Evolutionary conservation across 2,113 vertebrate species (phyloP).

Genomic region (Sturnus vulgaris): DNA sequence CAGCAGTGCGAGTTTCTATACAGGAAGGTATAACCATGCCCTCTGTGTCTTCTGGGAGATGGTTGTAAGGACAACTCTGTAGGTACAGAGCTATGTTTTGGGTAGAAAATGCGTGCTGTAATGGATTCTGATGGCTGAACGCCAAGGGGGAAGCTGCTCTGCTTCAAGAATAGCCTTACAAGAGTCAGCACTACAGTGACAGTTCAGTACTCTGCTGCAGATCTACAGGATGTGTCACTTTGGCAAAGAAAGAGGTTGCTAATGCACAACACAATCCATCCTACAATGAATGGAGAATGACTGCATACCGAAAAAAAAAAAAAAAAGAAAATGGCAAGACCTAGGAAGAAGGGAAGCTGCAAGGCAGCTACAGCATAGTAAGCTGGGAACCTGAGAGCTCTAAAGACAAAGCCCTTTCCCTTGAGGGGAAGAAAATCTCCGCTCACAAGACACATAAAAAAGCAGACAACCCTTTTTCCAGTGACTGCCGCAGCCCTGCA

Average conservation of each 20-base stretch:
- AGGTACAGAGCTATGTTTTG: constrained; percentile 26
- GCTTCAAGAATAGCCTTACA: constrained; percentile 54
- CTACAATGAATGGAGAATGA: constrained; percentile 26
- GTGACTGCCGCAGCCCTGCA: neutral
- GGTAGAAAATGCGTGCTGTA: constrained; percentile 28
- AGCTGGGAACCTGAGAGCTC: constrained; percentile 23
- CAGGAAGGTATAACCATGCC: neutral
- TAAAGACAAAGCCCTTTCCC: constrained; percentile 10
- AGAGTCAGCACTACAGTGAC: constrained; percentile 63
- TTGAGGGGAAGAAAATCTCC: neutral
- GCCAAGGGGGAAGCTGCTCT: constrained; percentile 56
- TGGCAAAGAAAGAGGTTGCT: constrained; percentile 47
- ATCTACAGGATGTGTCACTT: constrained; percentile 63
- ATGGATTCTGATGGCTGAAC: constrained; percentile 23
- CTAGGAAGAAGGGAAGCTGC: neutral
- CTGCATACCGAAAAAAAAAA: neutral
- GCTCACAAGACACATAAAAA: neutral
- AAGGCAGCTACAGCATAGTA: neutral
- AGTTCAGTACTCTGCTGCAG: constrained; percentile 52
- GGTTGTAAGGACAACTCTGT: neutral
- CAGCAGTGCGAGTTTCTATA: neutral
- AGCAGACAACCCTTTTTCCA: neutral
- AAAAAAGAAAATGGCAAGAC: neutral
- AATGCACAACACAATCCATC: constrained; percentile 34
- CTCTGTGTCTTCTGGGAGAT: neutral